These are phyloP conservation scores for Rhynchonycteris naso DNA, from an alignment of 2,797 vertebrate genomes.

Conservation along the genomic window DNA sequence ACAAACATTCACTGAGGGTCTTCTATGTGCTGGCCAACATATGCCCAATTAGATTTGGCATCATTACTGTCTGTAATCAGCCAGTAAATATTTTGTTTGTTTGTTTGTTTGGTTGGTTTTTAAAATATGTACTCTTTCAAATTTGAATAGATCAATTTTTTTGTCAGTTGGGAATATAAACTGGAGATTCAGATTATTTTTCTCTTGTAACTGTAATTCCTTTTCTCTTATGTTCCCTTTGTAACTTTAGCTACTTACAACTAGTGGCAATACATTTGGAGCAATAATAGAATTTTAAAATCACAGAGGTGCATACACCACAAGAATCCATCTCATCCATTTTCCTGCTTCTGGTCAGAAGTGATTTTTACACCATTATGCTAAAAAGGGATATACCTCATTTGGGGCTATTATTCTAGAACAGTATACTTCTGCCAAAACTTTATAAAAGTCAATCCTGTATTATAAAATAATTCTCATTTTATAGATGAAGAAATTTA, in stretches of 20 bases:
- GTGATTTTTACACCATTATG: background rate
- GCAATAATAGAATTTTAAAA: background rate
- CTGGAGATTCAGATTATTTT: background rate
- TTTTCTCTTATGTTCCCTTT: background rate
- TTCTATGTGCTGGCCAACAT: background rate
- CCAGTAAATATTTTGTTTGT: background rate
- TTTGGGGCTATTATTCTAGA: background rate
- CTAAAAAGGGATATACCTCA: background rate
- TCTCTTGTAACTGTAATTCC: background rate
- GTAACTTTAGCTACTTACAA: background rate
- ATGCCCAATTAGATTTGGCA: background rate
- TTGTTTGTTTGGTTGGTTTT: background rate
- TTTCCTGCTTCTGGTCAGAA: background rate
- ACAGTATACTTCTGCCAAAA: background rate
- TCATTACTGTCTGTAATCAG: background rate
- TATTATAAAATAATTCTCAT: background rate
- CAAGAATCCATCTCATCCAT: rapidly evolving
- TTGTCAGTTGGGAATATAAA: background rate
- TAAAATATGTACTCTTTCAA: conserved; percentile 33
- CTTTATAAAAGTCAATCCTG: background rate
- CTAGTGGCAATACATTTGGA: rapidly evolving
- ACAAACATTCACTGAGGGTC: background rate
- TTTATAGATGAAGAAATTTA: conserved; percentile 17
- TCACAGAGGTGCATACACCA: rapidly evolving
- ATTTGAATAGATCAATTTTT: conserved; percentile 36